Evolutionary conservation across 2,888 invertebrate genomes (phyloP).

Genomic region (Artemia sinica): DNA sequence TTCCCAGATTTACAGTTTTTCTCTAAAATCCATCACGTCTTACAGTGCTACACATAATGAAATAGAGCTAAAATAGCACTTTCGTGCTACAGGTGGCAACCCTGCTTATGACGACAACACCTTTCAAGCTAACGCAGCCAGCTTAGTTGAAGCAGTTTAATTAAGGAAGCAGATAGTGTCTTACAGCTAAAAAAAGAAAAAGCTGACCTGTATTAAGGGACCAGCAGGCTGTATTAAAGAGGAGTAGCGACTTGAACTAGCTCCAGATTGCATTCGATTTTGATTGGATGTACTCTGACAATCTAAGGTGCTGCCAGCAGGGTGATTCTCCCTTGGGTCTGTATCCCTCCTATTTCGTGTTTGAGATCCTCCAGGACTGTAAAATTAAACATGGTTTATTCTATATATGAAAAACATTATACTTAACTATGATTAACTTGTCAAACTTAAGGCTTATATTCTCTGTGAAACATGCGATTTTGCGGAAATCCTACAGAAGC

Average conservation of each 20-base stretch:
- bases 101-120: too few relatives aligned
- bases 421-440: neutral
- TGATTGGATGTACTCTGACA: neutral
- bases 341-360: neutral
- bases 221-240: conserved; percentile 2
- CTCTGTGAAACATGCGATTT: too few relatives aligned
- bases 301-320: neutral
- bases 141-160: too few relatives aligned
- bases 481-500: too few relatives aligned
- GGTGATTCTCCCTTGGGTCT: conserved; percentile 3
- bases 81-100: too few relatives aligned
- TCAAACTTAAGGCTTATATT: too few relatives aligned
- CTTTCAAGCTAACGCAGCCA: too few relatives aligned
- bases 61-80: too few relatives aligned
- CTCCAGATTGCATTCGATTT: neutral
- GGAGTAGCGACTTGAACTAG: neutral
- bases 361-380: neutral
- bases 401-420: neutral
- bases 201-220: conserved; percentile 5
- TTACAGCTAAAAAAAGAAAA: neutral
- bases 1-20: too few relatives aligned
- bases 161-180: too few relatives aligned
- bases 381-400: neutral
- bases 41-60: too few relatives aligned
- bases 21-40: too few relatives aligned